Conservation (phyloP, 2,113 vertebrate species). For the Ceyx margarethae region DNA sequence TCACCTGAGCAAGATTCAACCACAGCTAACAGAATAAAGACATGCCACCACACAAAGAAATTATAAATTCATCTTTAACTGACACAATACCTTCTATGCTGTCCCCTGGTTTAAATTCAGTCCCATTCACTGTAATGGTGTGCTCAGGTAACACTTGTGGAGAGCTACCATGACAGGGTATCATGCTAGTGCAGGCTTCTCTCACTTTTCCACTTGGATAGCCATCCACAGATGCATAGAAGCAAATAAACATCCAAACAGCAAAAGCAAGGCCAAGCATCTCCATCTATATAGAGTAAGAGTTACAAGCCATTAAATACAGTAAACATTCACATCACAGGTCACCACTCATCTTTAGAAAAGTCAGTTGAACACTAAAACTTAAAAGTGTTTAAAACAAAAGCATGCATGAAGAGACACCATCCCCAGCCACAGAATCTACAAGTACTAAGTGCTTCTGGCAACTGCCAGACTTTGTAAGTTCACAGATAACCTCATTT, state of each 20-base stretch:
- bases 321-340: not conserved
- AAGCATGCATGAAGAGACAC: not conserved
- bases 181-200: constrained; percentile 77
- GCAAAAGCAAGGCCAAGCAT: not conserved
- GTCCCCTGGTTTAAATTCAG: constrained; percentile 76
- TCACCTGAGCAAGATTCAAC: not conserved
- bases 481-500: not conserved
- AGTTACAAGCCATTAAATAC: not conserved
- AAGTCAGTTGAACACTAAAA: not conserved
- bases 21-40: not conserved
- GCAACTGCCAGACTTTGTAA: not conserved
- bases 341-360: not conserved
- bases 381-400: not conserved
- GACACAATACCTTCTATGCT: constrained; percentile 78
- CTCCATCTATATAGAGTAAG: constrained; percentile 66
- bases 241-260: constrained; percentile 15
- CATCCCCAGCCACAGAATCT: not conserved
- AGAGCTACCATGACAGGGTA: constrained; percentile 71
- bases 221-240: constrained; percentile 10
- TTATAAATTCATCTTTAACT: not conserved
- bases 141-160: constrained; percentile 67
- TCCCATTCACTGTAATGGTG: constrained; percentile 70
- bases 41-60: not conserved
- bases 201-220: constrained; percentile 79
- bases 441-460: not conserved